Evolutionary conservation across 2,113 vertebrate species (phyloP), one percentile per base, ranked within the genome.

Genomic region (Cairina moschata): DNA sequence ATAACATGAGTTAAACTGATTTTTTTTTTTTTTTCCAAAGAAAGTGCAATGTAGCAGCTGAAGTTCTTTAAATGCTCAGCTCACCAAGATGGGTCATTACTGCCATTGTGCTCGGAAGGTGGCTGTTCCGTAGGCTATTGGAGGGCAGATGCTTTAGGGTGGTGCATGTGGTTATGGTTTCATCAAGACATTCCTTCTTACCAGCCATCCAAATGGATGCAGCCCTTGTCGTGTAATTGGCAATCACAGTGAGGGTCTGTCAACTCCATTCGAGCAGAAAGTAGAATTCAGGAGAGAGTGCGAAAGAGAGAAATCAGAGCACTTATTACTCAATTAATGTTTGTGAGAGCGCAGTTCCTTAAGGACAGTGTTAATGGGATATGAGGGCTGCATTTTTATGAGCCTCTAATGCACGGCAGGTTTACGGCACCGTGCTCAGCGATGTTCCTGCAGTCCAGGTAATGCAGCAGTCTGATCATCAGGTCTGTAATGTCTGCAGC

Each of bases 241-340:
- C 85, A 94, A 85, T 96, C 94, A 83, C 94, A 86, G 86, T 76
- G 34, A 86, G 88, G 83, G 76, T 62, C 76, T 80, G 38, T 85
- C 83, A 71, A 46, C 46, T 87, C 91, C 80, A 86, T 91, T 83
- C 0, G 0, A 95, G 87, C 88, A 88, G 90, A 94, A 93, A 91
- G 87, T 40, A 91, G 86, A 84, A 96, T 54, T 55, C 66, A 85
- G 40, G 82, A 90, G 87, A 88, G 69, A 50, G 60, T 1, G 25
- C 28, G 2, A 67, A 77, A 82, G 71, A 82, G 90, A 67, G 58
- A 68, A 67, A 80, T 77, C 65, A 67, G 90, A 91, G 60, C 3
- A 4, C 54, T 90, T 89, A 88, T 77, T 92, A 80, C 67, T 94
- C 91, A 80, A 73, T 96, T 91, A 95, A 67, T 86, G 44, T 78